Evolutionary conservation across 2,797 vertebrate genomes (phyloP).

Genomic region (Tachyglossus aculeatus): DNA sequence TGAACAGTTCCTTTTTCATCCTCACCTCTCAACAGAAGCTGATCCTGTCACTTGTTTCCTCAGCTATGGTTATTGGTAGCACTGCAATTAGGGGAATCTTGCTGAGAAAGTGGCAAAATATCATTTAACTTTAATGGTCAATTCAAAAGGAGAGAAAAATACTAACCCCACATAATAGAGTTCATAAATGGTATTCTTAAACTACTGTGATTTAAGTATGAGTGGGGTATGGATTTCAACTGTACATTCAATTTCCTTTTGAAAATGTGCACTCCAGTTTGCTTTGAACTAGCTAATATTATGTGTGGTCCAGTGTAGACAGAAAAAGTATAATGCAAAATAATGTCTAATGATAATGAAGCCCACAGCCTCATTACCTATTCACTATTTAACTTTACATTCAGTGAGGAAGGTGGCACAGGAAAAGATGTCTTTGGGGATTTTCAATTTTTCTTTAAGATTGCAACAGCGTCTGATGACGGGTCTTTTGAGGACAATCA

Average conservation of each 20-base stretch:
- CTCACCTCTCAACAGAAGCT: too few species aligned
- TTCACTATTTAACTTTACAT: background rate
- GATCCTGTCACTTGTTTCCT: too few species aligned
- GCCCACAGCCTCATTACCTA: background rate
- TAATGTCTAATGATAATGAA: background rate
- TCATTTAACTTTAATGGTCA: background rate
- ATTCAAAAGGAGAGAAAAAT: background rate
- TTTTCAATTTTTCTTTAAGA: too few species aligned
- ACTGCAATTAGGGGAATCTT: background rate
- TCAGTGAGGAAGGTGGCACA: background rate
- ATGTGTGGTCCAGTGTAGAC: background rate
- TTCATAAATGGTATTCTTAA: background rate
- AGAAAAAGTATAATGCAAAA: background rate
- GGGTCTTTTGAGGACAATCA: too few species aligned
- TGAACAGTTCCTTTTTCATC: background rate
- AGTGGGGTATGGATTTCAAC: background rate
- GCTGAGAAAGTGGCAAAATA: background rate
- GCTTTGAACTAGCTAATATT: slow-evolving; percentile 3
- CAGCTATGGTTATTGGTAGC: too few species aligned
- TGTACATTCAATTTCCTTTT: background rate
- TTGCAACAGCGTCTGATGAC: too few species aligned
- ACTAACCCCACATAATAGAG: background rate
- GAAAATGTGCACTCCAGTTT: background rate
- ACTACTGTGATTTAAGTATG: background rate
- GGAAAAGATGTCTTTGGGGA: too few species aligned